Evolutionary conservation across 2,888 invertebrate species (phyloP).

Genomic region (Eutolmus rufibarbis): DNA sequence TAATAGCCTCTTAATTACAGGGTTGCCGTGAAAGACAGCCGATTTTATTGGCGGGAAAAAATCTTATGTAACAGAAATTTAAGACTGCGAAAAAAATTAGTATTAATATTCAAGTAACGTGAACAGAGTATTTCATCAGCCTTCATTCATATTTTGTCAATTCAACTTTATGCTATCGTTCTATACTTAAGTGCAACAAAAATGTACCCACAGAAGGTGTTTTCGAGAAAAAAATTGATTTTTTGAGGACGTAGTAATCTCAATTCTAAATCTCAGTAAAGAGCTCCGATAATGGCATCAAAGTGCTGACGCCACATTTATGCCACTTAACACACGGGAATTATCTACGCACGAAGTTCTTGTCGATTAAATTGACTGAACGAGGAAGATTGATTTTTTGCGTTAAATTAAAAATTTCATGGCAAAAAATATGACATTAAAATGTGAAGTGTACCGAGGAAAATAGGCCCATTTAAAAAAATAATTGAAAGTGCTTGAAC

Average conservation of each 20-base stretch:
- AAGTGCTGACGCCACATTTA: not conserved
- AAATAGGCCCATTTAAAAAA: not conserved
- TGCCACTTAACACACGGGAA: not conserved
- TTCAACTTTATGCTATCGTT: not conserved
- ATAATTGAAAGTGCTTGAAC: not conserved
- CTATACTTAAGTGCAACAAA: not conserved
- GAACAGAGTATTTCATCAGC: no score
- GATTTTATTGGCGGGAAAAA: not conserved
- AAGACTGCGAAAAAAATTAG: no score
- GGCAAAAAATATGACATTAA: not conserved
- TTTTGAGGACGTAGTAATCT: not conserved
- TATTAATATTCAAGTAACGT: no score
- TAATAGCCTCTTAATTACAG: not conserved
- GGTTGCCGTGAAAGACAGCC: not conserved
- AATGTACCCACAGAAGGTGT: not conserved
- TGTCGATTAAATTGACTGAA: not conserved
- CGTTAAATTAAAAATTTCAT: not conserved
- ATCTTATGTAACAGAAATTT: no score
- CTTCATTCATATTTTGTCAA: no score
- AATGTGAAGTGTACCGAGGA: not conserved
- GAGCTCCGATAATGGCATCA: not conserved
- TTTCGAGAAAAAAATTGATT: not conserved
- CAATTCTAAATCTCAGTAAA: not conserved
- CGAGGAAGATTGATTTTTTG: not conserved
- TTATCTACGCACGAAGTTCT: not conserved